phyloP scores from a whole-genome alignment of 37 sponge, comb jelly and placozoan genomes.

The Halichondria panicea region DNA sequence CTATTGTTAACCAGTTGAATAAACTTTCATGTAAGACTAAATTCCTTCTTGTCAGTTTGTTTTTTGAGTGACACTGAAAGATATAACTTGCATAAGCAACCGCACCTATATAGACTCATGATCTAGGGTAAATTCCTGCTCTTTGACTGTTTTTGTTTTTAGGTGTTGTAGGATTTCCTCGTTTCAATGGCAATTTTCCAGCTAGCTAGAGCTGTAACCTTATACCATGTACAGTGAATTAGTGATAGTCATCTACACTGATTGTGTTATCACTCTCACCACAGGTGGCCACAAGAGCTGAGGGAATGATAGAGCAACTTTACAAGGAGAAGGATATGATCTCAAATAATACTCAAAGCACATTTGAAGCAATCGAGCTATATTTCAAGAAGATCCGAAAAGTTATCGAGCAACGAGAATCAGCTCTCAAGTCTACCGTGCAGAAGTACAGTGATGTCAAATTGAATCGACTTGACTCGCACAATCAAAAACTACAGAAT shows the following conservation, averaged over 20 bases:
- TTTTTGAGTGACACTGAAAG: too few relatives aligned
- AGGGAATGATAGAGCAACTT: background rate
- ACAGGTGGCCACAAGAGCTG: constrained; percentile 23
- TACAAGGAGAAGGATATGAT: constrained; percentile 1
- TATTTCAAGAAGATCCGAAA: constrained; percentile 11
- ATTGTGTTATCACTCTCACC: background rate
- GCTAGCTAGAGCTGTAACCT: background rate
- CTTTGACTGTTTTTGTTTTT: too few relatives aligned
- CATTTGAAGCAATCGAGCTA: background rate
- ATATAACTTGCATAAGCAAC: too few relatives aligned
- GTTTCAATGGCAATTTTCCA: background rate
- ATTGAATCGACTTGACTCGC: constrained; percentile 7
- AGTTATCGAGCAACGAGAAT: constrained; percentile 1
- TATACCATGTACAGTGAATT: background rate
- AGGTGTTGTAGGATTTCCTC: background rate
- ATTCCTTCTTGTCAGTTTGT: too few relatives aligned
- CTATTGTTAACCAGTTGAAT: too few relatives aligned
- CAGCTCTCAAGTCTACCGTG: constrained; percentile 15
- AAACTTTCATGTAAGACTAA: too few relatives aligned
- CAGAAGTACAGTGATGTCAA: constrained; percentile 25
- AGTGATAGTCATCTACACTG: too few relatives aligned
- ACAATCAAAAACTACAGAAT: constrained; percentile 13
- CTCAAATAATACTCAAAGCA: background rate
- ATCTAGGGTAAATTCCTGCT: too few relatives aligned
- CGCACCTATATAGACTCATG: too few relatives aligned